phyloP scores from a whole-genome alignment of 2,113 vertebrate genomes.

The Tyto alba region DNA sequence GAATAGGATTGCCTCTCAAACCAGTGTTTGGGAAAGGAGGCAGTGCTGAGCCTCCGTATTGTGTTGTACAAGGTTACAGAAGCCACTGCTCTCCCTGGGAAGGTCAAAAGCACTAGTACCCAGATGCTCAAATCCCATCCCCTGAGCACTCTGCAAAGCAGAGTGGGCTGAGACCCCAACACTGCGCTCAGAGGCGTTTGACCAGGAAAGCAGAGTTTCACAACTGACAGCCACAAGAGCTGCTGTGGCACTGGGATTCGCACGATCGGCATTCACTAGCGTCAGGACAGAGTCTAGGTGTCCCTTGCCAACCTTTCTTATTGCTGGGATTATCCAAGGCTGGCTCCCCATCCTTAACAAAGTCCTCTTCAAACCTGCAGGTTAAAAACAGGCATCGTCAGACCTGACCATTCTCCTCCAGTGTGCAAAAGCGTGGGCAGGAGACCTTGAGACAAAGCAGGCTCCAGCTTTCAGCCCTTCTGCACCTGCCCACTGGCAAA shows the following conservation, averaged over 20 bases:
- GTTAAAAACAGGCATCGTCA: conserved; percentile 60
- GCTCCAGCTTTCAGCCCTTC: background rate
- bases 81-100: conserved; percentile 32
- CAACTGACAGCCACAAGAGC: background rate
- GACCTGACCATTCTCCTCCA: background rate
- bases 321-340: conserved; percentile 64
- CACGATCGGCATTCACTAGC: background rate
- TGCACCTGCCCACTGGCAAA: background rate
- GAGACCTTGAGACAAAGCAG: background rate
- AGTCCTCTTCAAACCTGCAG: conserved; percentile 71
- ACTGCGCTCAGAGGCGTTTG: background rate
- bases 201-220: conserved; percentile 6
- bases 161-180: conserved; percentile 2
- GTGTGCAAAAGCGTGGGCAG: background rate
- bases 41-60: background rate
- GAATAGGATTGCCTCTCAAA: conserved; percentile 42
- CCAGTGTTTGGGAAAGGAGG: background rate
- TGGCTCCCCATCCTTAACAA: conserved; percentile 67
- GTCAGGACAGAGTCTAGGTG: conserved; percentile 40
- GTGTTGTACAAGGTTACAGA: background rate
- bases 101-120: conserved; percentile 29
- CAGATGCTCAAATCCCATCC: conserved; percentile 26
- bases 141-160: conserved; percentile 27
- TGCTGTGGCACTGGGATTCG: conserved; percentile 8
- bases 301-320: conserved; percentile 70